Conservation (phyloP, 2,888 invertebrate genomes). For the Polydesmus complanatus region DNA sequence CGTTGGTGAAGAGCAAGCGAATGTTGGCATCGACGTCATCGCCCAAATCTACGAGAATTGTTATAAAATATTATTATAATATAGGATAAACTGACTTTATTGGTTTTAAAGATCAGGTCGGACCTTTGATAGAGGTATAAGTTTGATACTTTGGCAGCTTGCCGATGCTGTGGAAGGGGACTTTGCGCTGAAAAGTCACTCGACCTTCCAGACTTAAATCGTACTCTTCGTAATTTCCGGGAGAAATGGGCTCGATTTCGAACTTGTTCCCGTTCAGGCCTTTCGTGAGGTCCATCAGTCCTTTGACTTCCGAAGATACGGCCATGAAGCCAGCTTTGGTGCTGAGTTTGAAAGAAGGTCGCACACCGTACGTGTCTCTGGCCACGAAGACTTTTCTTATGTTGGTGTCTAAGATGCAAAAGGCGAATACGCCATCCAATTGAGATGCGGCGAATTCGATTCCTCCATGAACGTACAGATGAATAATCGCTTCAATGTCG, state of each 20-base stretch:
- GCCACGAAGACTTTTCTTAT: constrained; percentile 51
- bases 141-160: constrained; percentile 27
- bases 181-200: constrained; percentile 23
- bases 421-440: constrained; percentile 71
- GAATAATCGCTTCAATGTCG: constrained; percentile 41
- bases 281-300: constrained; percentile 26
- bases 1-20: constrained; percentile 57
- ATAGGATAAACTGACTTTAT: neutral
- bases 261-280: constrained; percentile 32
- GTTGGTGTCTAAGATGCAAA: constrained; percentile 56
- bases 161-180: constrained; percentile 27
- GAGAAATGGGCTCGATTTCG: constrained; percentile 52
- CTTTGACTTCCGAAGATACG: constrained; percentile 33
- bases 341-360: constrained; percentile 51
- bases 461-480: constrained; percentile 54
- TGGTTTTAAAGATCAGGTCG: neutral
- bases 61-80: too few relatives aligned
- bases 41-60: neutral
- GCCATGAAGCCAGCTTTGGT: constrained; percentile 29
- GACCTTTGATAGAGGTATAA: constrained; percentile 19
- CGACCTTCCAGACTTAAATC: constrained; percentile 25
- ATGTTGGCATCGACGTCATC: constrained; percentile 42
- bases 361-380: constrained; percentile 66
- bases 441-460: constrained; percentile 48
- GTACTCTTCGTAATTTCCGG: constrained; percentile 55